phyloP scores from a whole-genome alignment of 53 echinoderm and acorn worm genomes.

The Arbacia lixula region DNA sequence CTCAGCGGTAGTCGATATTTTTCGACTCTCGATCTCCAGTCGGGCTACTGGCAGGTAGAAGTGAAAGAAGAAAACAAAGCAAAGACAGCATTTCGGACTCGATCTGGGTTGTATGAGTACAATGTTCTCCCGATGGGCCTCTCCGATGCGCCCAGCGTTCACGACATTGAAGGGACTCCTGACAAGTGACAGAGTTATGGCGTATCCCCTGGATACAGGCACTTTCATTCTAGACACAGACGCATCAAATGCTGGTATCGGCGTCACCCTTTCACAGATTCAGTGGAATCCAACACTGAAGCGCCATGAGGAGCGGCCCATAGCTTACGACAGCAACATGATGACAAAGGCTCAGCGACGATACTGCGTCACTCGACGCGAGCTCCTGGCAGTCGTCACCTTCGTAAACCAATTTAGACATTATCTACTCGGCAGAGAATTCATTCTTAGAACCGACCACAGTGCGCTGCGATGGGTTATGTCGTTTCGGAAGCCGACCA shows the following conservation, averaged over 20 bases:
- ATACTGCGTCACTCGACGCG: neutral
- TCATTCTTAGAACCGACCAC: conserved; percentile 60
- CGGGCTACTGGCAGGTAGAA: too few relatives aligned
- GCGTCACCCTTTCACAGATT: conserved; percentile 56
- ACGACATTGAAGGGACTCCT: conserved; percentile 10
- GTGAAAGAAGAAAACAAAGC: too few relatives aligned
- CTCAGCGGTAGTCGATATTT: too few relatives aligned
- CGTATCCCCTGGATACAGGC: conserved; percentile 37
- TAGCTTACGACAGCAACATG: conserved; percentile 60
- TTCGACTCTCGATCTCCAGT: too few relatives aligned
- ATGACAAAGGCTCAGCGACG: neutral
- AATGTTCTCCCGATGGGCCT: too few relatives aligned
- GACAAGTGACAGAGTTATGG: conserved; percentile 51
- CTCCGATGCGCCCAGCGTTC: too few relatives aligned
- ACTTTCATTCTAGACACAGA: conserved; percentile 41
- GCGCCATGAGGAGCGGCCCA: conserved; percentile 54
- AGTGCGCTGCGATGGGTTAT: conserved; percentile 56
- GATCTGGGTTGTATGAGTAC: too few relatives aligned
- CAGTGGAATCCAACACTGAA: conserved; percentile 56
- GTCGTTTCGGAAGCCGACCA: conserved; percentile 62
- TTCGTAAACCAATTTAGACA: conserved; percentile 61
- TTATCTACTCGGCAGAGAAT: conserved; percentile 56
- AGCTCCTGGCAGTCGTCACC: conserved; percentile 1
- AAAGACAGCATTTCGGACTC: too few relatives aligned
- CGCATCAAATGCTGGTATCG: conserved; percentile 44